These are phyloP conservation scores for Acomys russatus DNA, from an alignment of 2,797 vertebrate species.

Conservation along the genomic window DNA sequence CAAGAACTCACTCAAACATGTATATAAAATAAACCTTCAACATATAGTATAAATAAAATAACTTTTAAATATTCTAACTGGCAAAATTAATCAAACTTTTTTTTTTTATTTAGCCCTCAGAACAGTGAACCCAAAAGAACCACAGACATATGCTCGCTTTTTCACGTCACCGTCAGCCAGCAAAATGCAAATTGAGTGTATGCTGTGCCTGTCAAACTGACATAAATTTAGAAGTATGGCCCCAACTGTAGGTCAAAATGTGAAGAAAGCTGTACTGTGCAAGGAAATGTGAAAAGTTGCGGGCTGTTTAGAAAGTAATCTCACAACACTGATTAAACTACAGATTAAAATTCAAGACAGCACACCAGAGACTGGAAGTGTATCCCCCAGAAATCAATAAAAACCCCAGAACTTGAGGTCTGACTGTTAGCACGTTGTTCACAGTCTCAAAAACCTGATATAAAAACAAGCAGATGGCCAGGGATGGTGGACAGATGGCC, in stretches of 20 bases:
- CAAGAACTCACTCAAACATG: neutral
- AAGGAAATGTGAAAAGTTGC: conserved; percentile 47
- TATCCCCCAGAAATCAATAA: conserved; percentile 64
- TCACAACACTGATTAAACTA: conserved; percentile 67
- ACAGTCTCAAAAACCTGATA: neutral
- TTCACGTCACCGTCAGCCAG: neutral
- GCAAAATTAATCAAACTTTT: conserved; percentile 30
- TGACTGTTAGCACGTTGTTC: conserved; percentile 7
- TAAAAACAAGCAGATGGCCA: neutral
- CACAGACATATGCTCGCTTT: neutral
- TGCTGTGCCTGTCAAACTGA: neutral
- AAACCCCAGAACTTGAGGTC: conserved; percentile 38
- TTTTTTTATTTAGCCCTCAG: conserved; percentile 19
- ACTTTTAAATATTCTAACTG: neutral
- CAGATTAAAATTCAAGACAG: conserved; percentile 74
- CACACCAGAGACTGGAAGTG: conserved; percentile 41
- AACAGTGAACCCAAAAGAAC: neutral
- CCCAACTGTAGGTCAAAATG: neutral
- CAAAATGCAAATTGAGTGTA: conserved; percentile 58
- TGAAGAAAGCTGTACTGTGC: conserved; percentile 52
- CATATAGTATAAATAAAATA: neutral
- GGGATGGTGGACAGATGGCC: neutral
- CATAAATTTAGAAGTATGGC: conserved; percentile 44
- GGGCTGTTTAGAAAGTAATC: conserved; percentile 56
- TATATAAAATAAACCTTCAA: neutral